Conservation (phyloP, 2,888 invertebrate genomes). For the Cylloceria caligata region DNA sequence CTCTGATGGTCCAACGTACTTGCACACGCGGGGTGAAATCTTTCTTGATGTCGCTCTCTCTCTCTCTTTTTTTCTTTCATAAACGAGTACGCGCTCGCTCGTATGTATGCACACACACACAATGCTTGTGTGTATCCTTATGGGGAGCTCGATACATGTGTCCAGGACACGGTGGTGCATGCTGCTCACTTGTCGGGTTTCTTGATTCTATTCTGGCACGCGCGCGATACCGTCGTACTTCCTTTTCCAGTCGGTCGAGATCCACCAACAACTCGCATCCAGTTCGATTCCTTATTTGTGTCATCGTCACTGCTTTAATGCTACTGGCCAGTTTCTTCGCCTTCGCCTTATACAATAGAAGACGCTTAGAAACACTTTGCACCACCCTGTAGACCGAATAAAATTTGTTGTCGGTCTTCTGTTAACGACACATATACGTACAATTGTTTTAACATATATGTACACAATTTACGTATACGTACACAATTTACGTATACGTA, state of each 20-base stretch:
- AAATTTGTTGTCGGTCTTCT: background rate
- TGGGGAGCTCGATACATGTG: slow-evolving; percentile 61
- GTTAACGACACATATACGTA: background rate
- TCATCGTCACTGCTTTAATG: slow-evolving; percentile 41
- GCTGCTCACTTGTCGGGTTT: slow-evolving; percentile 21
- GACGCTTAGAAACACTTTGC: slow-evolving; percentile 30
- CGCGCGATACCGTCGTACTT: slow-evolving; percentile 52
- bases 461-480: background rate
- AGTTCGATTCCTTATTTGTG: slow-evolving; percentile 63
- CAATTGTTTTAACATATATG: background rate
- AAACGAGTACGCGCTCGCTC: too few relatives aligned
- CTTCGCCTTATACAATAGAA: slow-evolving; percentile 46
- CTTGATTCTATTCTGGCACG: slow-evolving; percentile 55
- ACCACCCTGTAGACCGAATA: slow-evolving; percentile 31
- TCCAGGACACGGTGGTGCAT: slow-evolving; percentile 45
- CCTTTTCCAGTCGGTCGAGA: slow-evolving; percentile 51
- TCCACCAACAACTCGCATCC: slow-evolving; percentile 44
- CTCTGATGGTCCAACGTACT: background rate
- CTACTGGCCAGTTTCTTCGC: slow-evolving; percentile 48
- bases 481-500: too few relatives aligned
- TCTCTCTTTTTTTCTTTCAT: too few relatives aligned
- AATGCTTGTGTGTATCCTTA: slow-evolving; percentile 53
- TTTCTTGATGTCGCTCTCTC: too few relatives aligned
- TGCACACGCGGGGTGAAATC: too few relatives aligned
- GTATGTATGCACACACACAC: background rate